A percentile compares a stretch with the other conserved stretches of the same genome.
These are phyloP conservation scores for Pantherophis vulpinus DNA, from an alignment of 2,797 vertebrate genomes.

Conservation along the genomic window DNA sequence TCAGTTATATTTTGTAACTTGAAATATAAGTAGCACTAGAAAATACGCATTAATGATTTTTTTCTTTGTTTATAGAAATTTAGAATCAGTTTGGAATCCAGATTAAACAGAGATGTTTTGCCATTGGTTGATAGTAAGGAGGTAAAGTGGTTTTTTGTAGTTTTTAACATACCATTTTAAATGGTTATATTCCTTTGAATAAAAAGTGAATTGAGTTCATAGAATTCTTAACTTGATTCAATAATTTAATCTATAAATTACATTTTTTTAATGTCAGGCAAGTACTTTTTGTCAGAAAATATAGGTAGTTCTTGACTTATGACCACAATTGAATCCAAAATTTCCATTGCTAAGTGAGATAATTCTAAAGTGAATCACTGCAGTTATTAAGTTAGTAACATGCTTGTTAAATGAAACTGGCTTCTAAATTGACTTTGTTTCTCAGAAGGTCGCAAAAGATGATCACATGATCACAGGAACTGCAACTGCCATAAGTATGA, in stretches of 20 bases:
- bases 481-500: not conserved
- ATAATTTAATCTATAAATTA: not conserved
- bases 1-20: not conserved
- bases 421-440: not conserved
- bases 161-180: not conserved
- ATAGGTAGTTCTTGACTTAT: not conserved
- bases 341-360: not conserved
- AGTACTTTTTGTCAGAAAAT: not conserved
- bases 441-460: not conserved
- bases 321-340: not conserved
- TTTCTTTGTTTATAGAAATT: constrained; percentile 51
- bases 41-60: not conserved
- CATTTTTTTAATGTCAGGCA: not conserved
- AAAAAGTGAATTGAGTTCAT: not conserved
- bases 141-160: constrained; percentile 58
- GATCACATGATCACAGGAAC: not conserved
- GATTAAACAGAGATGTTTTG: constrained; percentile 71
- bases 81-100: constrained; percentile 59
- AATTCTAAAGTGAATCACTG: not conserved
- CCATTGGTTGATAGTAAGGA: constrained; percentile 66
- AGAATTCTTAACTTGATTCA: not conserved
- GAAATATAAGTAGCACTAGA: not conserved
- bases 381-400: not conserved
- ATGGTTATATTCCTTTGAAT: not conserved
- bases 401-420: not conserved